Percentiles rank a stretch among this genome's conserved stretches.
phyloP scores from a whole-genome alignment of 2,113 vertebrate species.

The Irena cyanogastra region DNA sequence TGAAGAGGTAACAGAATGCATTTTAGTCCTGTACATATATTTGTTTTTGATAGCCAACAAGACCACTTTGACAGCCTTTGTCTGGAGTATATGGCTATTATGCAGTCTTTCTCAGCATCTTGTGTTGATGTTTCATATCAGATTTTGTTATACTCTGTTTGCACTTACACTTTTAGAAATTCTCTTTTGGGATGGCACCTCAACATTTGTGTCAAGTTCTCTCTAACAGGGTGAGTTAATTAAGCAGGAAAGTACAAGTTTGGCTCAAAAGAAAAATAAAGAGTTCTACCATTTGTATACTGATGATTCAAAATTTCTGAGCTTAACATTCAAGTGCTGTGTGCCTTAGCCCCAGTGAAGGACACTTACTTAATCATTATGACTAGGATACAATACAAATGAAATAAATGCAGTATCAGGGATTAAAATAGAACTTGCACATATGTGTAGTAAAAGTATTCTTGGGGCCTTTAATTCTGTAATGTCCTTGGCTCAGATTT shows the following conservation, averaged over 20 bases:
- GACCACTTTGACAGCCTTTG: background rate
- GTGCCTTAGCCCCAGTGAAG: background rate
- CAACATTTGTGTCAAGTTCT: background rate
- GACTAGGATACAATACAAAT: constrained; percentile 2
- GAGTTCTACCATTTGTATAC: background rate
- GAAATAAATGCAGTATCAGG: background rate
- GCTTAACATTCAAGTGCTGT: background rate
- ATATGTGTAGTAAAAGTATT: constrained; percentile 21
- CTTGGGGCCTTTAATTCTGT: background rate
- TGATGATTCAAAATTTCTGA: background rate
- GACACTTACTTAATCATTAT: background rate
- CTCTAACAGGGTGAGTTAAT: background rate
- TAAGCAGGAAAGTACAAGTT: background rate
- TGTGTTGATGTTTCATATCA: background rate
- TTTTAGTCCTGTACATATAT: background rate
- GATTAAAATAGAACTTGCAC: constrained; percentile 35
- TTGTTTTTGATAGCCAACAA: background rate
- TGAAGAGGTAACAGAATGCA: background rate
- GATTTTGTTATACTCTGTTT: background rate
- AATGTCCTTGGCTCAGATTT: constrained; percentile 18
- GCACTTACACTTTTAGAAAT: background rate
- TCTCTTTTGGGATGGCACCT: background rate
- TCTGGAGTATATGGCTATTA: background rate
- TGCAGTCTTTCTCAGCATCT: background rate
- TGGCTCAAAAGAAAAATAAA: background rate